These are phyloP conservation scores for Florisuga fusca DNA, from an alignment of 2,797 vertebrate species.

Conservation along the genomic window DNA sequence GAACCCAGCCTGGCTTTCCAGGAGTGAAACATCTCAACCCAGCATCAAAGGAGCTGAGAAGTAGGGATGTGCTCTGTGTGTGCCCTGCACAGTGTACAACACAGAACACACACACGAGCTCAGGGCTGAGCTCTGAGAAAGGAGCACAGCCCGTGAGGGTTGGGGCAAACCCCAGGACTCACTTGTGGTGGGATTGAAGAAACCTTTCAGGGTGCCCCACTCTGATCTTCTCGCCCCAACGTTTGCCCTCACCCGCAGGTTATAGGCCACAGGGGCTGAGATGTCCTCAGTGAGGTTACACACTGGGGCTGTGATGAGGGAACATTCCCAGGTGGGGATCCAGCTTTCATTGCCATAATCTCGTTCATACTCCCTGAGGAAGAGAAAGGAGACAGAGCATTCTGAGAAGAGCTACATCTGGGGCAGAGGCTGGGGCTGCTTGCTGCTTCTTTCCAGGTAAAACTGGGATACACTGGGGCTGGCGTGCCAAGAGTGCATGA, in stretches of 20 bases:
- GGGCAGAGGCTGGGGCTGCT: background rate
- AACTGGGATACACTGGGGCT: background rate
- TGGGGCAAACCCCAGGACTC: background rate
- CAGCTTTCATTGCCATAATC: conserved; percentile 69
- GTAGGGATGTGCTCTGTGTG: background rate
- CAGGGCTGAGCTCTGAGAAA: too few species aligned
- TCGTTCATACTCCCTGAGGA: conserved; percentile 79
- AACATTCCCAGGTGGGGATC: conserved; percentile 75
- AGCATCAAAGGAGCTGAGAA: background rate
- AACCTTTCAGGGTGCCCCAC: conserved; percentile 71
- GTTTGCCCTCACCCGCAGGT: conserved; percentile 71
- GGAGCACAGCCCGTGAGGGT: fast-evolving
- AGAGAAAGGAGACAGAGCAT: background rate
- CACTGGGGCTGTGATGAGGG: background rate
- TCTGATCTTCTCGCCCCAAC: conserved; percentile 49
- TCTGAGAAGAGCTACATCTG: fast-evolving
- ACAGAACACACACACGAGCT: background rate
- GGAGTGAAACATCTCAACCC: background rate
- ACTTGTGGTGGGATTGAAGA: conserved; percentile 79
- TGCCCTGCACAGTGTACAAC: background rate
- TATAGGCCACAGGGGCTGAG: conserved; percentile 75
- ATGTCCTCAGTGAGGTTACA: conserved; percentile 81
- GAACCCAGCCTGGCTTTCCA: background rate
- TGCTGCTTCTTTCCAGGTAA: background rate
- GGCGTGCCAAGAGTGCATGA: background rate